A percentile compares a stretch with the other conserved stretches of the same genome.
phyloP scores from a whole-genome alignment of 2,113 vertebrate genomes.

The Vicugna pacos region DNA sequence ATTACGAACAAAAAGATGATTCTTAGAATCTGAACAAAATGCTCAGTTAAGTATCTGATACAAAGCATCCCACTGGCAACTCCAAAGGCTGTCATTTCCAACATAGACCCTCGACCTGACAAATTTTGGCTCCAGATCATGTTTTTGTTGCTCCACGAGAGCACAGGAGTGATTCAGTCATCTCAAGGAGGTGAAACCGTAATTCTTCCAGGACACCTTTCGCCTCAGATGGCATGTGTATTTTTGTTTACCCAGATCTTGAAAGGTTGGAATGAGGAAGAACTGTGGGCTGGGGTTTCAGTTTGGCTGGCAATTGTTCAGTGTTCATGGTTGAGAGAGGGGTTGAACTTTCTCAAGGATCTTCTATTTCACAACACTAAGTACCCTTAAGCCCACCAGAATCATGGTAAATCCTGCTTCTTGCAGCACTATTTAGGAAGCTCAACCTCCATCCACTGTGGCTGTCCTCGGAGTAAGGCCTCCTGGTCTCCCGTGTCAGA shows the following conservation, averaged over 20 bases:
- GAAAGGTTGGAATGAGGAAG: constrained; percentile 41
- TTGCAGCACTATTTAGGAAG: background rate
- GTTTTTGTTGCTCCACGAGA: background rate
- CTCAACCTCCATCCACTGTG: background rate
- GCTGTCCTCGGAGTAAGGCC: background rate
- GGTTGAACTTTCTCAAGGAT: constrained; percentile 58
- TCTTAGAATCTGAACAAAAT: constrained; percentile 40
- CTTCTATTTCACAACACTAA: constrained; percentile 63
- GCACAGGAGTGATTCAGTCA: background rate
- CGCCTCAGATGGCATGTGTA: background rate
- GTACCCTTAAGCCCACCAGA: background rate
- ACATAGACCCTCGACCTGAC: background rate
- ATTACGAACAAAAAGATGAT: constrained; percentile 21
- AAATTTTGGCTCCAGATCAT: background rate
- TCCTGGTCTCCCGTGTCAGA: background rate
- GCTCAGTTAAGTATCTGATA: background rate
- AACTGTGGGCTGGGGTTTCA: constrained; percentile 37
- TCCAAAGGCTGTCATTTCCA: background rate
- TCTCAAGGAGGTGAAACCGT: background rate
- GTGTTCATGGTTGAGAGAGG: background rate
- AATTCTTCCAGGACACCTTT: background rate
- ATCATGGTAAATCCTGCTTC: background rate
- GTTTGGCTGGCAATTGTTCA: constrained; percentile 5
- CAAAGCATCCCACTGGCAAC: background rate
- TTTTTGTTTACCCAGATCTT: background rate